Base-by-base conservation (phyloP, 2,888 invertebrate genomes). In the Gasteruption jaculator region DNA sequence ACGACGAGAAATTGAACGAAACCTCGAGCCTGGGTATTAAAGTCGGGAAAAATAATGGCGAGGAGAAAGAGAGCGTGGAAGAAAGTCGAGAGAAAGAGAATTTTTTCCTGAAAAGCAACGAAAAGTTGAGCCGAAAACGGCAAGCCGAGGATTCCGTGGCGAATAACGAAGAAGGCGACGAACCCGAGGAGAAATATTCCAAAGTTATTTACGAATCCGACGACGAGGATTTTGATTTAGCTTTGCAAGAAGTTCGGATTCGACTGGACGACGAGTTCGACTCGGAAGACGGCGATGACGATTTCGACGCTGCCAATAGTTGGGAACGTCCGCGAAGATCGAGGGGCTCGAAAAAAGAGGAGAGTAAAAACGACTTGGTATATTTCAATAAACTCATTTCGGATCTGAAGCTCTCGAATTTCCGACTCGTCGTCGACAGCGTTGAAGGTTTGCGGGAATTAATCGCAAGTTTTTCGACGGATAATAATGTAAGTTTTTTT, bases 381-480 rank as follows among this genome's bases (percentile, higher is more conserved):
- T 38, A 57, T 42, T 58, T 68, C 30, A 50, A 60, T n/a, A 41
- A 46, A 11, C 50, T 70, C 43, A 45, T 68, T n/a, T 43, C 34
- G 3, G 65, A 68, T 30, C 50, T 70, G 5, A 52, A 58, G 7
- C 47, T 47, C 20, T 69, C 68, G 1, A 57, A 50, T 14, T 77
- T 77, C 58, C 68, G 73, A 47, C 57, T 77, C 26, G 68, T 76
- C 18, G 76, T 71, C 14, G 73, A 76, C 41, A 73, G 71, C 48
- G 65, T 77, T 3, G 72, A 74, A 34, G 68, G 66, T 2, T 58
- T 78, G 22, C 63, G 71, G 25, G 54, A 66, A 20, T 61, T 76
- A 5, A 65, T 72, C 16, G 56, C 61, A 0, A 57, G 57, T 39
- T 69, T 74, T 50, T 36, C 45, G 20, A 16, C 38, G 1, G 51